Evolutionary conservation across 1,140 invertebrate genomes (phyloP).

Genomic region (Conopomorpha cramerella): DNA sequence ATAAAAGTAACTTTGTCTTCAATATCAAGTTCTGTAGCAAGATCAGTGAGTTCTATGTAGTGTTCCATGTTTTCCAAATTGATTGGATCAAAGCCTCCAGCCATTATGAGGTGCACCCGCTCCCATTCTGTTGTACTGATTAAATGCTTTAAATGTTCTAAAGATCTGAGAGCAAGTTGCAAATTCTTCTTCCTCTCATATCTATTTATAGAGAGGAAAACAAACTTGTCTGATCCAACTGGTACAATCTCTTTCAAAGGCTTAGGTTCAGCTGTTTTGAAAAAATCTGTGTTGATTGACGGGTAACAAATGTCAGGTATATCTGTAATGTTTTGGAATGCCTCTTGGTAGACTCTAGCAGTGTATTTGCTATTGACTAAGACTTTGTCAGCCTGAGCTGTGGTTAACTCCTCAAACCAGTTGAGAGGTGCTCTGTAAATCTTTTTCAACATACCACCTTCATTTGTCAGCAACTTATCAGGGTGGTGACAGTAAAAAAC

Average conservation of each 20-base stretch:
- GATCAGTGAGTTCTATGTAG: constrained; percentile 75
- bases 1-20: constrained; percentile 81
- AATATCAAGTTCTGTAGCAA: constrained; percentile 71
- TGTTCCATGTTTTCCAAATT: constrained; percentile 90
- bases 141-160: constrained; percentile 68
- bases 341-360: constrained; percentile 78
- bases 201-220: constrained; percentile 94
- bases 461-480: constrained; percentile 83
- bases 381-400: constrained; percentile 81
- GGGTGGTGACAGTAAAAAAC: constrained; percentile 99
- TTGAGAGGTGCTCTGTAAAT: constrained; percentile 90
- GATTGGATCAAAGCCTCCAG: constrained; percentile 94
- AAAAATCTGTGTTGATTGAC: constrained; percentile 82
- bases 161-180: constrained; percentile 78
- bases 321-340: constrained; percentile 74
- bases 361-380: constrained; percentile 97
- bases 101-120: constrained; percentile 85
- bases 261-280: constrained; percentile 65
- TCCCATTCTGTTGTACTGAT: constrained; percentile 63
- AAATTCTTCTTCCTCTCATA: constrained; percentile 98
- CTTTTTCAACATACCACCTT: constrained; percentile 71
- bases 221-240: constrained; percentile 58
- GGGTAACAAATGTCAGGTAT: constrained; percentile 90
- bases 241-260: constrained; percentile 53
- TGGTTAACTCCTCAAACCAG: constrained; percentile 90